Percentiles rank a stretch among this genome's conserved stretches.
Evolutionary conservation across 2,113 vertebrate species (phyloP).

Genomic region (Tenebrosternarchus preto): DNA sequence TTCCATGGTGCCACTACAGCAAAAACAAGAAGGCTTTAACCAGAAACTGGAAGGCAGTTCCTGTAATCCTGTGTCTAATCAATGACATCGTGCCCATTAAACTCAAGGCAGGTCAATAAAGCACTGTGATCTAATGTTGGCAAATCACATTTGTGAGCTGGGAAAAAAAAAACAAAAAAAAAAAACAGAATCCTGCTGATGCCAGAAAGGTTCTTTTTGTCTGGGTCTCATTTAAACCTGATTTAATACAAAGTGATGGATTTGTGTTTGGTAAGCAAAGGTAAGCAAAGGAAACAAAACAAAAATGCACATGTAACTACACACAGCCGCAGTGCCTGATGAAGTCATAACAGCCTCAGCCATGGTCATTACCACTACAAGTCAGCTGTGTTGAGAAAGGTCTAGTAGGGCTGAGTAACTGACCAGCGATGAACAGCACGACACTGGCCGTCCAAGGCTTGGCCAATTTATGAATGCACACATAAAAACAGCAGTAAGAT

Average conservation of each 20-base stretch:
- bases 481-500: too few species aligned
- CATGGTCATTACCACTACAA: too few species aligned
- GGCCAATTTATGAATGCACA: too few species aligned
- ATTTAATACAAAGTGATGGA: constrained; percentile 46
- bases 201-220: constrained; percentile 13
- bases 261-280: neutral
- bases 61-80: constrained; percentile 28
- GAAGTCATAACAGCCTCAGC: too few species aligned
- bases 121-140: constrained; percentile 27
- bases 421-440: too few species aligned
- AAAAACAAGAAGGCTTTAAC: neutral
- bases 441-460: too few species aligned
- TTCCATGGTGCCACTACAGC: neutral
- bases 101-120: constrained; percentile 30
- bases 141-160: constrained; percentile 25
- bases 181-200: constrained; percentile 4
- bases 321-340: too few species aligned
- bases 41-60: constrained; percentile 12
- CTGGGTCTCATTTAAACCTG: constrained; percentile 40
- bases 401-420: too few species aligned
- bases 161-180: too few species aligned
- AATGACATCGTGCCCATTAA: constrained; percentile 28
- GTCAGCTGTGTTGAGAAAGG: too few species aligned
- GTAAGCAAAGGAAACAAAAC: too few species aligned
- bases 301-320: too few species aligned